Evolutionary conservation across 2,888 invertebrate species (phyloP).

Genomic region (Idaea dimidiata): DNA sequence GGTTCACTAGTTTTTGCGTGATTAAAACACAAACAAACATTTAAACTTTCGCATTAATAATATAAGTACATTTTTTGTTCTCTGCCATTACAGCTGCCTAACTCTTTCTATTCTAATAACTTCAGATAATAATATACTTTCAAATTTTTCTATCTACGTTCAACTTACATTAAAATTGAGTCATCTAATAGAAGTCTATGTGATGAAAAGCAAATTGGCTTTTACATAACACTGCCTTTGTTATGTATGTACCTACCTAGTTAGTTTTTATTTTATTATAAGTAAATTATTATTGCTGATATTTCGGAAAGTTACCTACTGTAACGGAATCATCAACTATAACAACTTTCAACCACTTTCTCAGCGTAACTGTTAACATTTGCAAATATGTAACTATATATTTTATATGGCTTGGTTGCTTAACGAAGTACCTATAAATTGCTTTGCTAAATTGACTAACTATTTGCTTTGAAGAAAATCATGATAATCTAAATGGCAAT

Average conservation of each 20-base stretch:
- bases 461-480: background rate
- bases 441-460: background rate
- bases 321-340: slow-evolving; percentile 16
- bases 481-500: background rate
- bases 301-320: slow-evolving; percentile 21
- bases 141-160: slow-evolving; percentile 11
- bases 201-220: background rate
- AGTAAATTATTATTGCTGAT: slow-evolving; percentile 5
- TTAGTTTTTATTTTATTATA: background rate
- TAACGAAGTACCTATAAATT: background rate
- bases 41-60: too few species aligned
- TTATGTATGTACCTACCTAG: background rate
- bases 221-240: background rate
- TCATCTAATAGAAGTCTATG: slow-evolving; percentile 4
- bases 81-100: background rate
- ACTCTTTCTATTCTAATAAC: slow-evolving; percentile 3
- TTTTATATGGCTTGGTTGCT: background rate
- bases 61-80: slow-evolving; percentile 6
- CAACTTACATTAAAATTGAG: slow-evolving; percentile 11
- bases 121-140: slow-evolving; percentile 7
- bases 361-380: background rate
- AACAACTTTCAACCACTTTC: slow-evolving; percentile 1
- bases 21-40: too few species aligned
- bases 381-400: background rate
- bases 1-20: too few species aligned